Evolutionary conservation across 2,888 invertebrate species (phyloP), one percentile per base, ranked within the genome.

Genomic region (Hesperia comma): DNA sequence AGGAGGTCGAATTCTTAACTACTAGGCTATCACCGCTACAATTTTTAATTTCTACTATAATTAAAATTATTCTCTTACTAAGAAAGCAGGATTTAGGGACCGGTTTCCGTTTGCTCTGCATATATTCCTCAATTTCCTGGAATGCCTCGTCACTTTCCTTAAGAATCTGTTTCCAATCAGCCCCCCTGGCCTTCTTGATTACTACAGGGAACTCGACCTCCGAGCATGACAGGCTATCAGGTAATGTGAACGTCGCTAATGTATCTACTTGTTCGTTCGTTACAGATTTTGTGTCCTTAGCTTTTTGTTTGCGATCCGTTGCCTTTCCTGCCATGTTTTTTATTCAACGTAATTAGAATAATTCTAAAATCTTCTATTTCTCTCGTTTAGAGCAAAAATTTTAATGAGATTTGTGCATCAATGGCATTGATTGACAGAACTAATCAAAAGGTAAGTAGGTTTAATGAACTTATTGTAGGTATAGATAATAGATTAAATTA

Each of bases 201-300:
- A 87, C 69, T 5, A 86, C 69, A 0, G 92, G 91, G 69, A 90
- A 88, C 3, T 87, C 83, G 53, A 91, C 76, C 73, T 91, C 88
- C 0, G 92, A 91, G 70, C 88, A 87, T 3, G 90, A 82, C 6
- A 92, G 77, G 69, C 88, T 90, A 7, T 87, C 84, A 0, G 92
- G 92, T 53, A 92, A 70, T 10, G 78, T 80, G 60, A 92, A 92
- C 2, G 80, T 73, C 0, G 86, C 81, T 40, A 85, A 63, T 12
- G 73, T 75, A 1, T 85, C 87, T n/a, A 71, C 71, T 4, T 75
- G 57, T 1, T 85, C 86, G 57, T 72, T 76, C 5, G 54, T 55
- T 0, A 69, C 63, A 0, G 79, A 70, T 75, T 84, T 87, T 0
- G 69, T 32, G 3, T 83, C 82, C 76, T 85, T 87, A 12, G 15